Evolutionary conservation across 2,113 vertebrate genomes (phyloP).

Genomic region (Chaetops frenatus): DNA sequence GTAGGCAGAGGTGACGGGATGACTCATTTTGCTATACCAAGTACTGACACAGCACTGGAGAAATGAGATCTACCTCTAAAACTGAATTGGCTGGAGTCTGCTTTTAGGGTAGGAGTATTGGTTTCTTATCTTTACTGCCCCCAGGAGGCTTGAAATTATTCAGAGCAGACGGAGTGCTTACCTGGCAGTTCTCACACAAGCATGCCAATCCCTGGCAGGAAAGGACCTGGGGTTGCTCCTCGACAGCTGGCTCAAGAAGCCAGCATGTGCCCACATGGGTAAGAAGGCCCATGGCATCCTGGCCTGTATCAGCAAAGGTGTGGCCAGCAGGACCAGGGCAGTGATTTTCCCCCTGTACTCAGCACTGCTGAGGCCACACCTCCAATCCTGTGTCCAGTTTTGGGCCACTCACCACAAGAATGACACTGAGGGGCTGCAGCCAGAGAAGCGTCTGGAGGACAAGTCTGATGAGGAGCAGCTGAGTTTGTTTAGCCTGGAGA

Average conservation of each 20-base stretch:
- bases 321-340: background rate
- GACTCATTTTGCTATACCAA: background rate
- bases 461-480: fast-evolving
- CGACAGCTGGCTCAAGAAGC: fast-evolving
- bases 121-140: background rate
- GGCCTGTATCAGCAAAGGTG: background rate
- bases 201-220: background rate
- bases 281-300: background rate
- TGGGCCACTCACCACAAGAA: background rate
- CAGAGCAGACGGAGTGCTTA: background rate
- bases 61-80: background rate
- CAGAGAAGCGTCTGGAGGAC: background rate
- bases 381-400: fast-evolving
- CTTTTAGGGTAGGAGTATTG: background rate
- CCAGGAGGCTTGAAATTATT: background rate
- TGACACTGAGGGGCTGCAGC: background rate
- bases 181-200: background rate
- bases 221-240: background rate
- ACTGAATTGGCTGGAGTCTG: background rate
- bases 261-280: fast-evolving
- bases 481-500: background rate
- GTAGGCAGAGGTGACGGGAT: background rate
- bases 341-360: background rate
- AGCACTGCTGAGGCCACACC: no score
- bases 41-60: background rate